A percentile compares a stretch with the other conserved stretches of the same genome.
Evolutionary conservation across 2,888 invertebrate genomes (phyloP).

Genomic region (Polyploca ridens): DNA sequence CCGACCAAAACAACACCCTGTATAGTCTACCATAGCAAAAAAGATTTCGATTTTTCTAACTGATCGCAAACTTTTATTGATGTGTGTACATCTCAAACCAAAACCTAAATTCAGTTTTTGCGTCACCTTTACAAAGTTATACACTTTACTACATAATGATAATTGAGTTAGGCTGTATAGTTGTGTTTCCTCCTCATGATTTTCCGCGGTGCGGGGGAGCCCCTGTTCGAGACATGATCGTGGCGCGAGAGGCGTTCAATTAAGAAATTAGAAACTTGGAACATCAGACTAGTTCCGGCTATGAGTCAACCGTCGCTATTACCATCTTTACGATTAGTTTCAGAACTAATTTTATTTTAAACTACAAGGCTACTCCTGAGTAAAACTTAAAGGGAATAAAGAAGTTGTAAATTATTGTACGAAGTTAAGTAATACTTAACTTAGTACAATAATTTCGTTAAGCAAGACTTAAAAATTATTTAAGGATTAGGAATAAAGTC

Average conservation of each 20-base stretch:
- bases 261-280: not conserved
- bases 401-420: too few species aligned
- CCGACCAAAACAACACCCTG: too few species aligned
- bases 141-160: too few species aligned
- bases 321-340: not conserved
- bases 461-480: not conserved
- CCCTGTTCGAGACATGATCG: too few species aligned
- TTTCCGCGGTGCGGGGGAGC: too few species aligned
- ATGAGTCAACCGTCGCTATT: not conserved
- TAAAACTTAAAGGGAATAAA: not conserved
- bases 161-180: not conserved
- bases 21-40: too few species aligned
- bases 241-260: not conserved
- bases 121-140: too few species aligned
- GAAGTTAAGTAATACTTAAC: too few species aligned
- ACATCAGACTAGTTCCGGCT: not conserved
- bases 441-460: not conserved
- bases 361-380: not conserved
- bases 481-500: not conserved
- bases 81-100: too few species aligned
- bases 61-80: too few species aligned
- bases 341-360: not conserved
- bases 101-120: too few species aligned
- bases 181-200: not conserved
- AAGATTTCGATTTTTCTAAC: too few species aligned